Conservation (phyloP, 2,888 invertebrate genomes). For the Smittia sp. region DNA sequence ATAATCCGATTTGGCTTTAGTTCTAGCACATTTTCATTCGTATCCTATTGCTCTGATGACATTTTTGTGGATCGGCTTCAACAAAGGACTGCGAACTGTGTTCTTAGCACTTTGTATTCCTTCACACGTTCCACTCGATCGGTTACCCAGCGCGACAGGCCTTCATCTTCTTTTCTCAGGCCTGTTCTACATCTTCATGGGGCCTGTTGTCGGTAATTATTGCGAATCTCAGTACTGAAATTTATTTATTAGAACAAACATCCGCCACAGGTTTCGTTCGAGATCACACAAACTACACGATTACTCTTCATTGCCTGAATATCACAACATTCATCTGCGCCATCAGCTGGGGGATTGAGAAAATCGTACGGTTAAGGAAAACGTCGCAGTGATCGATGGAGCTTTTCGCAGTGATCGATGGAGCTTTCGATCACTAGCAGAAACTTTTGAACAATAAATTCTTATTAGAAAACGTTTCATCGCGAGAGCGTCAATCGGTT, state of each 20-base stretch:
- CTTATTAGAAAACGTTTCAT: too few relatives aligned
- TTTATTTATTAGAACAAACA: not conserved
- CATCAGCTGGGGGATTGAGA: conserved; percentile 63
- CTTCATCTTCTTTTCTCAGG: conserved; percentile 67
- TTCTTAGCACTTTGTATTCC: conserved; percentile 74
- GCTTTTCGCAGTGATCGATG: too few relatives aligned
- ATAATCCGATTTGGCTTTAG: conserved; percentile 50
- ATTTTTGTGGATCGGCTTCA: conserved; percentile 66
- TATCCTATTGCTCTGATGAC: conserved; percentile 59
- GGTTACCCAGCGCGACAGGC: conserved; percentile 69
- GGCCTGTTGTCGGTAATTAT: conserved; percentile 65
- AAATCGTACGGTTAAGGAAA: too few relatives aligned
- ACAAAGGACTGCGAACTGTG: conserved; percentile 69
- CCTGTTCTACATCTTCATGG: conserved; percentile 60
- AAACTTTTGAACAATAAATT: too few relatives aligned
- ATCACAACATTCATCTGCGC: conserved; percentile 64
- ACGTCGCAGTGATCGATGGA: too few relatives aligned
- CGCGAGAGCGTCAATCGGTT: too few relatives aligned
- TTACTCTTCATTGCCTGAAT: conserved; percentile 65
- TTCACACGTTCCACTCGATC: conserved; percentile 65
- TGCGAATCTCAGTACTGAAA: not conserved
- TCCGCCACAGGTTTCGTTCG: conserved; percentile 66
- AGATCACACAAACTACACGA: conserved; percentile 60
- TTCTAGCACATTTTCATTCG: conserved; percentile 61
- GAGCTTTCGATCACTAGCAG: too few relatives aligned